Percentiles rank a stretch among this genome's conserved stretches.
phyloP scores from a whole-genome alignment of 2,888 invertebrate genomes.

The Ectropis crepuscularia region DNA sequence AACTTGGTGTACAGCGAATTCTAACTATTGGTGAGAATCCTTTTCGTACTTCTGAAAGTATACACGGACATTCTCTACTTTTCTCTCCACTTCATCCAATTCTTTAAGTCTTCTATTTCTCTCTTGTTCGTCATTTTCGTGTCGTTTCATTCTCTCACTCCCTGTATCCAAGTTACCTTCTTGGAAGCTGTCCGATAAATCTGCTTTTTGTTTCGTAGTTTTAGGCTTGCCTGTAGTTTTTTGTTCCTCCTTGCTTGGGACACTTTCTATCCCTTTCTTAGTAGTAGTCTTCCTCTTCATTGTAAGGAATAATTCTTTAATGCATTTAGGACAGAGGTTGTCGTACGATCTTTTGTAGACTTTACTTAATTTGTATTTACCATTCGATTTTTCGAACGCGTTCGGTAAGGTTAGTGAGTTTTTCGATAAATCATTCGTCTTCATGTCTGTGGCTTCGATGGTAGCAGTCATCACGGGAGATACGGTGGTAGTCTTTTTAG shows the following conservation, averaged over 20 bases:
- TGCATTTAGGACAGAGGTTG: slow-evolving; percentile 37
- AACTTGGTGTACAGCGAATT: slow-evolving; percentile 10
- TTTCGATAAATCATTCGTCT: slow-evolving; percentile 13
- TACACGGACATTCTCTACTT: slow-evolving; percentile 48
- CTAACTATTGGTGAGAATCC: slow-evolving; percentile 3
- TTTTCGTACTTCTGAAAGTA: slow-evolving; percentile 18
- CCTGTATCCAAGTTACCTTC: not conserved
- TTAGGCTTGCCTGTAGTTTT: slow-evolving; percentile 2
- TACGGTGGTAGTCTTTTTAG: slow-evolving; percentile 31
- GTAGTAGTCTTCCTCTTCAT: slow-evolving; percentile 16
- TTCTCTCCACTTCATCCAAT: slow-evolving; percentile 52
- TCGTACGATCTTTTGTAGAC: slow-evolving; percentile 25
- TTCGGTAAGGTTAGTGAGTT: not conserved
- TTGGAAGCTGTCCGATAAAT: slow-evolving; percentile 15
- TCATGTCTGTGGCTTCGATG: not conserved
- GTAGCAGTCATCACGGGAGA: not conserved
- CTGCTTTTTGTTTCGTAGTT: slow-evolving; percentile 8
- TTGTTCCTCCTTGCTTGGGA: slow-evolving; percentile 5
- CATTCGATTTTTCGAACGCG: not conserved
- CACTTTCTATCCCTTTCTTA: not conserved
- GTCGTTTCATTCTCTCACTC: slow-evolving; percentile 37
- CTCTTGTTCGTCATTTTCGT: slow-evolving; percentile 35
- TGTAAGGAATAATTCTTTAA: slow-evolving; percentile 19
- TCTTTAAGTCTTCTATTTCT: slow-evolving; percentile 50
- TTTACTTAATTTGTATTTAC: slow-evolving; percentile 3